Percentiles rank a stretch among this genome's conserved stretches.
Evolutionary conservation across 2,113 vertebrate species (phyloP).

Genomic region (Cottus gobio): DNA sequence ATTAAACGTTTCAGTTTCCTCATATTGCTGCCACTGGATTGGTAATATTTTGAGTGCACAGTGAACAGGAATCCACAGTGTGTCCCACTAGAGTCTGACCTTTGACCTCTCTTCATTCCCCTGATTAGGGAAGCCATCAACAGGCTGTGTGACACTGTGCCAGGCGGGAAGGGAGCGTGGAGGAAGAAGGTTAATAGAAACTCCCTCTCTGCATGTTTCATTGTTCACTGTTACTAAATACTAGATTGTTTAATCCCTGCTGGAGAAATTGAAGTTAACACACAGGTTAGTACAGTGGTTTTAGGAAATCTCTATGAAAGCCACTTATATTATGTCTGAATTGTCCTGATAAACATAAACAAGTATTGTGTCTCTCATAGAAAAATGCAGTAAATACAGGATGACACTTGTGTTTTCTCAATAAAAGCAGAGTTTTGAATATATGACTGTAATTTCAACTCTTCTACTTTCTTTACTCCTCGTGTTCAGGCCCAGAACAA

Average conservation of each 20-base stretch:
- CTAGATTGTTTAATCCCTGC: background rate
- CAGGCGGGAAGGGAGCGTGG: conserved; percentile 92
- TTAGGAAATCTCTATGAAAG: background rate
- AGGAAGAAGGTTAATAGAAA: conserved; percentile 89
- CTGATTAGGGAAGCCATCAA: conserved; percentile 94
- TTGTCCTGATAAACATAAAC: background rate
- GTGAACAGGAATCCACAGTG: conserved; percentile 5
- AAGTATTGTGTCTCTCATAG: background rate
- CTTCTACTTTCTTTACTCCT: background rate
- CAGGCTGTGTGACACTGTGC: conserved; percentile 93
- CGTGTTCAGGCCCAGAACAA: conserved; percentile 87
- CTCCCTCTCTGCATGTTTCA: conserved; percentile 1
- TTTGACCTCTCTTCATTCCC: conserved; percentile 36
- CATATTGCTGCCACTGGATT: background rate
- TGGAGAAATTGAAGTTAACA: background rate
- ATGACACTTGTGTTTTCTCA: background rate
- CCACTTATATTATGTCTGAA: background rate
- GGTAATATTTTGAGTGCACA: background rate
- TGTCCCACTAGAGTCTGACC: conserved; percentile 18
- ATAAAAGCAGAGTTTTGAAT: background rate
- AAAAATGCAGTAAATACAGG: background rate
- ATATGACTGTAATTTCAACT: background rate
- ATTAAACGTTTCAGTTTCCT: background rate
- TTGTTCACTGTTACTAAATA: background rate
- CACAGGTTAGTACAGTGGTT: background rate